phyloP scores from a whole-genome alignment of 2,113 vertebrate species.

The Hepsetus odoe region DNA sequence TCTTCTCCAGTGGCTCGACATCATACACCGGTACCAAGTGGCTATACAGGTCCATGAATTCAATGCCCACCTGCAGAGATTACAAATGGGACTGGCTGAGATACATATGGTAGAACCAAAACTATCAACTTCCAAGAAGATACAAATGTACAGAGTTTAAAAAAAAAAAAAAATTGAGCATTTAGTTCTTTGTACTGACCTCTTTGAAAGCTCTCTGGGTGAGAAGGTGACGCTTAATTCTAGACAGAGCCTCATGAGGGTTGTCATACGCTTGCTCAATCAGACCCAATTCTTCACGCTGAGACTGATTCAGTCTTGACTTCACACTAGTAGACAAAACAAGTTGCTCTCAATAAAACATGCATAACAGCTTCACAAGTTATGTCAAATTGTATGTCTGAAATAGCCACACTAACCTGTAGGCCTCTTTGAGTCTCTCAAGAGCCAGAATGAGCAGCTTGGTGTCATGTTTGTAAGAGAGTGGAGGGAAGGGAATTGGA shows the following conservation, averaged over 20 bases:
- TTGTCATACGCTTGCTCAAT: conserved; percentile 99
- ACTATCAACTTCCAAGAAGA: fast-evolving
- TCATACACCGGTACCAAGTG: conserved; percentile 97
- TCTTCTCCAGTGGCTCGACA: conserved; percentile 97
- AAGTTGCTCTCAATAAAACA: not conserved
- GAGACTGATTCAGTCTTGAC: conserved; percentile 96
- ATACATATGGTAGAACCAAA: not conserved
- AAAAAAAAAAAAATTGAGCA: not conserved
- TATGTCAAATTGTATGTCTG: not conserved
- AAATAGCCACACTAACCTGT: conserved; percentile 79
- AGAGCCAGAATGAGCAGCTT: conserved; percentile 95
- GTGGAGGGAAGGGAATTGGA: conserved; percentile 94
- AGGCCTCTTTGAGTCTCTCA: conserved; percentile 98
- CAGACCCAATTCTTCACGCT: conserved; percentile 94
- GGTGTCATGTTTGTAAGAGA: conserved; percentile 98
- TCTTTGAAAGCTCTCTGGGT: conserved; percentile 99
- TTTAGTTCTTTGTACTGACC: conserved; percentile 68
- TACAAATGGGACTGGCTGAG: not conserved
- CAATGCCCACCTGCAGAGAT: conserved; percentile 89
- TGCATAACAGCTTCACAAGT: not conserved
- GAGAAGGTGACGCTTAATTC: conserved; percentile 98
- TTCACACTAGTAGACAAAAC: conserved; percentile 84
- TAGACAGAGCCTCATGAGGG: conserved; percentile 95
- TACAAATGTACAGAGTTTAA: too few species aligned
- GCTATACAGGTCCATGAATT: conserved; percentile 99